phyloP scores from a whole-genome alignment of 1,140 invertebrate species.

The Psix sp. region DNA sequence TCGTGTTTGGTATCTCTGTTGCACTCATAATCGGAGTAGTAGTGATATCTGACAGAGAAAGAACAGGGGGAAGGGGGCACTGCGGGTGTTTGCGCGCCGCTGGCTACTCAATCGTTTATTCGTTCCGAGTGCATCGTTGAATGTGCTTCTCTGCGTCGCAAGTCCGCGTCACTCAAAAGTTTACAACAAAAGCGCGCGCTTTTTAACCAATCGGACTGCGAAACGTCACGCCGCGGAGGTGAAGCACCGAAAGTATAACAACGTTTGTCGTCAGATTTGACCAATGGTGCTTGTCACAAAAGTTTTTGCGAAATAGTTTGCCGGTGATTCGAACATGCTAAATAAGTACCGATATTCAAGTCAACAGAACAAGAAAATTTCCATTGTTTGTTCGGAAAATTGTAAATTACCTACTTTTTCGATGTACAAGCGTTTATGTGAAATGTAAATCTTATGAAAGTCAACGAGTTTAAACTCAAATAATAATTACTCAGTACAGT shows the following conservation, averaged over 20 bases:
- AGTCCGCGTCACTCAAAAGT: background rate
- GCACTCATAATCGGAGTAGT: slow-evolving; percentile 12
- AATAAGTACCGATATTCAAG: no score
- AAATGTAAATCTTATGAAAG: no score
- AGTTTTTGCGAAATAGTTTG: no score
- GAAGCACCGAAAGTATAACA: slow-evolving; percentile 1
- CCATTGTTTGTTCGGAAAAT: no score
- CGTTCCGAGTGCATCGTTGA: slow-evolving; percentile 24
- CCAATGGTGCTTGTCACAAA: no score
- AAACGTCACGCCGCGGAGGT: slow-evolving; percentile 1
- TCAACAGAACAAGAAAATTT: no score
- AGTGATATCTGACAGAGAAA: slow-evolving; percentile 21
- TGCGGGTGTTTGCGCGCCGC: slow-evolving; percentile 20
- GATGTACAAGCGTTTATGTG: no score
- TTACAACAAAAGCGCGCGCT: slow-evolving; percentile 12
- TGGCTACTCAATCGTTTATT: slow-evolving; percentile 22
- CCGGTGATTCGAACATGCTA: no score
- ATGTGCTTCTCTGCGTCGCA: slow-evolving; percentile 20
- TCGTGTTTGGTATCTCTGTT: slow-evolving; percentile 1
- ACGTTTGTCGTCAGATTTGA: no score
- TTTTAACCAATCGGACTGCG: slow-evolving; percentile 7
- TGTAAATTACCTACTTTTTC: no score
- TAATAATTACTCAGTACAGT: no score
- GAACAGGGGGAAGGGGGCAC: slow-evolving; percentile 15
- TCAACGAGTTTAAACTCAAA: no score